Conservation (phyloP, 1,140 invertebrate genomes). For the Drosophila nannoptera region DNA sequence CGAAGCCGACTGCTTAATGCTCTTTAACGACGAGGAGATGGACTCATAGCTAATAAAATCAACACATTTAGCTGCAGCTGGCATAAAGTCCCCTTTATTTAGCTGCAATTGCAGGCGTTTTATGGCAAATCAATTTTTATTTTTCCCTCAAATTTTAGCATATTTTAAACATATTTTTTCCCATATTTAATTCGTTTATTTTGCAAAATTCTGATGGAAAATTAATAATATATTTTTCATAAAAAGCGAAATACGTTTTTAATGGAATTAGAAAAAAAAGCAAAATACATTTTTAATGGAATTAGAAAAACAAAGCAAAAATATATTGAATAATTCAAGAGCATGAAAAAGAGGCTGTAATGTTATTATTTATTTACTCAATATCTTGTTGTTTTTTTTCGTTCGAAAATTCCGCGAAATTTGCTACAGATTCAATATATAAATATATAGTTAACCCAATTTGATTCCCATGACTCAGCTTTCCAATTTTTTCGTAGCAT, state of each 20-base stretch:
- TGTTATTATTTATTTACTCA: neutral
- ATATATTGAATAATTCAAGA: neutral
- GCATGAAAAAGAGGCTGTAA: neutral
- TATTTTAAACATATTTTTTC: no score
- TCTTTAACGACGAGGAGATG: no score
- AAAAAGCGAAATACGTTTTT: no score
- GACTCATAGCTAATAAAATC: neutral
- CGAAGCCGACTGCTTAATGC: constrained; percentile 1
- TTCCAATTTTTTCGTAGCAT: neutral
- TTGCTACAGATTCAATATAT: neutral
- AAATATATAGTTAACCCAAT: neutral
- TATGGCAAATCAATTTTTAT: no score
- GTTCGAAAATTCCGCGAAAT: no score
- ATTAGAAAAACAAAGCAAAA: neutral
- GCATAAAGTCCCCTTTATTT: no score
- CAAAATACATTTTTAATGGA: constrained; percentile 1
- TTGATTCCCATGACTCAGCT: neutral
- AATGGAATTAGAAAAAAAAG: neutral
- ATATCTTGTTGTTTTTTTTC: neutral
- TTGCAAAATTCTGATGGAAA: neutral
- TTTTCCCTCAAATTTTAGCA: no score
- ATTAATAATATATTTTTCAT: neutral
- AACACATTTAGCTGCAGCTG: no score
- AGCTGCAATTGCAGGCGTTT: no score
- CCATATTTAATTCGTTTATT: no score